Conservation (phyloP, 2,888 invertebrate genomes). For the Lucinisca nassula region DNA sequence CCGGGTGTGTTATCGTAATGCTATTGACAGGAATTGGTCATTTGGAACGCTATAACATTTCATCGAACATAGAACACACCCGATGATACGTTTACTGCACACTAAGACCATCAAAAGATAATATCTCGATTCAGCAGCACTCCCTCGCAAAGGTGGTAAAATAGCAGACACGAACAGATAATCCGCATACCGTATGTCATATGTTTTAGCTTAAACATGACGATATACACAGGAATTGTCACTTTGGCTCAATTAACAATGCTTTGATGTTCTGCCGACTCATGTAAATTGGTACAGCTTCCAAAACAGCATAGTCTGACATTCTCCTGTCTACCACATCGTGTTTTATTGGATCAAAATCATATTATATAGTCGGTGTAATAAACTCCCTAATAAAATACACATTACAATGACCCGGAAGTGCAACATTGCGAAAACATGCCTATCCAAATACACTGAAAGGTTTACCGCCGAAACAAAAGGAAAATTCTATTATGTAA, state of each 20-base stretch:
- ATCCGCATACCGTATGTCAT: neutral
- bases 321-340: neutral
- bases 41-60: neutral
- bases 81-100: neutral
- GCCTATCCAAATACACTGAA: too few relatives aligned
- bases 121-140: neutral
- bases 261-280: neutral
- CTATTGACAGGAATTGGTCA: too few relatives aligned
- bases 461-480: too few relatives aligned
- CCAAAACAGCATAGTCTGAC: neutral
- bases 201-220: slow-evolving; percentile 2
- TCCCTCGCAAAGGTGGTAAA: slow-evolving; percentile 2
- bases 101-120: neutral
- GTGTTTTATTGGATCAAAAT: neutral
- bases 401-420: too few relatives aligned
- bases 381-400: too few relatives aligned
- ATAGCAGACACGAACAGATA: neutral
- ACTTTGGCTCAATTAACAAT: neutral
- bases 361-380: too few relatives aligned
- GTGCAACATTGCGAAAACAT: too few relatives aligned
- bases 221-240: neutral
- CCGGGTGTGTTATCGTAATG: too few relatives aligned
- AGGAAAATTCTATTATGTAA: too few relatives aligned
- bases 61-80: neutral
- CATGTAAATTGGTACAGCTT: neutral